phyloP scores from a whole-genome alignment of 2,113 vertebrate genomes.

The Myrmecophaga tridactyla region DNA sequence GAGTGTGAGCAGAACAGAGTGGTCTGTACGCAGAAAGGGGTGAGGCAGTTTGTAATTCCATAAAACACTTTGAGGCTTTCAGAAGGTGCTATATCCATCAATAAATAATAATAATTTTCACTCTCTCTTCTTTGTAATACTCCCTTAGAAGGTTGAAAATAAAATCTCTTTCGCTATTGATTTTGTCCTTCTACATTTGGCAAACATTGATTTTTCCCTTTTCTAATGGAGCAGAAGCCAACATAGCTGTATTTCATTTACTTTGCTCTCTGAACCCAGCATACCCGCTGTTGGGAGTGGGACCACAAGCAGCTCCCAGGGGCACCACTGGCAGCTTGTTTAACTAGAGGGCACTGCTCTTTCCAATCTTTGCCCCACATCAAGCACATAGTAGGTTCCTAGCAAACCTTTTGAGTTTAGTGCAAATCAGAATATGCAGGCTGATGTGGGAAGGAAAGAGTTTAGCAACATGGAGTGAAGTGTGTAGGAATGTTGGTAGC shows the following conservation, averaged over 20 bases:
- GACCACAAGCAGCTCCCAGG: conserved; percentile 43
- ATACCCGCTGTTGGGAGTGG: conserved; percentile 66
- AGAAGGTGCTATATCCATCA: conserved; percentile 83
- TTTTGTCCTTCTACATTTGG: conserved; percentile 85
- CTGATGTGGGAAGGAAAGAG: neutral
- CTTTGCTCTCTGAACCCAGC: conserved; percentile 75
- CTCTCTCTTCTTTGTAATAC: conserved; percentile 83
- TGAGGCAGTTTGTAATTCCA: conserved; percentile 78
- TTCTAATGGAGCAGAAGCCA: conserved; percentile 85
- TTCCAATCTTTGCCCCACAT: neutral
- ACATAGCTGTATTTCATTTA: conserved; percentile 82
- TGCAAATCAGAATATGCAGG: neutral
- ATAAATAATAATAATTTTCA: conserved; percentile 87
- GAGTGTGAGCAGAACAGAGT: conserved; percentile 54
- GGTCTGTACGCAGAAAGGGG: conserved; percentile 48
- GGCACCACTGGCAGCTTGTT: conserved; percentile 41
- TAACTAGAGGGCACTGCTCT: conserved; percentile 60
- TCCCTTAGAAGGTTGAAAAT: conserved; percentile 85
- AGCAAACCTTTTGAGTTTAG: neutral
- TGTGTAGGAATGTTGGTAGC: neutral
- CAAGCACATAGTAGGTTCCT: neutral
- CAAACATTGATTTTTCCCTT: conserved; percentile 85
- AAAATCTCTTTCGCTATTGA: conserved; percentile 86
- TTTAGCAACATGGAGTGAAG: neutral
- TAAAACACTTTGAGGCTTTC: conserved; percentile 82